These are phyloP conservation scores for Phymanthus crucifer DNA, from an alignment of 92 coral and sea anemone genomes.

Conservation along the genomic window DNA sequence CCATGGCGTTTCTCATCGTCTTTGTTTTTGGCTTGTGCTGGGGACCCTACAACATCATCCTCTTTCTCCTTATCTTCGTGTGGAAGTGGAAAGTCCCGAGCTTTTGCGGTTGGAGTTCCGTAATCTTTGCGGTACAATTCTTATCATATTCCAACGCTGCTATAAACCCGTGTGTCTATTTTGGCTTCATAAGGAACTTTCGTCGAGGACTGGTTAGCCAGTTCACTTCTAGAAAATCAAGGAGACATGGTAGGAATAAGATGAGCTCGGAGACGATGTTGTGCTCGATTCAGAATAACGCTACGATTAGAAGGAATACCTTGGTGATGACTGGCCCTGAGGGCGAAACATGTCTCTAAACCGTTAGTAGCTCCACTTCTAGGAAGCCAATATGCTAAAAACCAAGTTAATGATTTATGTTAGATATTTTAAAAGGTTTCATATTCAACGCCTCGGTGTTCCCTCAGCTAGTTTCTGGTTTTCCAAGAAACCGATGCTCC, in stretches of 20 bases:
- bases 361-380: too few species aligned
- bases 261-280: background rate
- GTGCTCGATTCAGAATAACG: background rate
- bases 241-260: background rate
- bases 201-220: conserved; percentile 38
- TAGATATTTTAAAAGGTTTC: too few species aligned
- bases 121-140: conserved; percentile 26
- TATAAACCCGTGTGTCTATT: conserved; percentile 50
- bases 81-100: conserved; percentile 25
- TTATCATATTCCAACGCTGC: conserved; percentile 36
- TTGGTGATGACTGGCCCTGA: background rate
- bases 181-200: conserved; percentile 48
- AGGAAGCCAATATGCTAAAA: too few species aligned
- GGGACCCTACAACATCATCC: conserved; percentile 27
- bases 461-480: too few species aligned
- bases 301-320: background rate
- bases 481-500: too few species aligned
- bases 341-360: background rate
- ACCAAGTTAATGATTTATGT: too few species aligned
- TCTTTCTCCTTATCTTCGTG: conserved; percentile 27
- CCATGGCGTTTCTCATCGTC: conserved; percentile 40
- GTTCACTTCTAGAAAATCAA: background rate
- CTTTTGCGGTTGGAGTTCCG: conserved; percentile 20
- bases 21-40: conserved; percentile 35
- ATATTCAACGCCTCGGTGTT: too few species aligned